Base-by-base conservation (phyloP, 2,797 vertebrate genomes). In the Oreochromis mossambicus region DNA sequence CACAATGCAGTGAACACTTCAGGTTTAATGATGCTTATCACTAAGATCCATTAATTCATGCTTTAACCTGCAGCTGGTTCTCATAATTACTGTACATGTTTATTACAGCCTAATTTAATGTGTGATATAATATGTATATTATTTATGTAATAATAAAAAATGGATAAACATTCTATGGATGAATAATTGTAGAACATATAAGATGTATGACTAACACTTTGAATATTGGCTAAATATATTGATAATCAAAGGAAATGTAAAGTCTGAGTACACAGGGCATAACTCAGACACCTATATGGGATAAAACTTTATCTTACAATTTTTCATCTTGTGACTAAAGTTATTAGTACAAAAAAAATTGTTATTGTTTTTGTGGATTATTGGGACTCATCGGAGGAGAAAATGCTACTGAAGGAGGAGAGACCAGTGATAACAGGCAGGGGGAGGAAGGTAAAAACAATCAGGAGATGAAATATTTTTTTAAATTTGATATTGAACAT, bases 31-130 rank as follows among this genome's bases (percentile, higher is more conserved):
- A 38, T 51, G 51, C 51, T 32, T 50, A 81, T 79, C 34, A 15
- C n/a, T 43, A 68, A 41, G 55, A 15, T 73, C 82, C 50, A 84
- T 84, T 78, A 83, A 90, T 88, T 82, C 84, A 50, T 38, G 32
- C 46, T 66, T 48, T 54, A 50, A 54, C 29, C 43, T 80, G 80
- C 55, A 80, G 55, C 41, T 83, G 81, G 12, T 77, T 81, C 50
- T 75, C 54, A 36, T 6, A 54, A 66, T 76, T 56, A 24, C 78
- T 14, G n/a, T 38, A 6, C 32, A 38, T 51, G 29, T 86, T 84
- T 46, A 70, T 83, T 34, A 75, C 83, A 77, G 73, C n/a, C 79
- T 79, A 46, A 75, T 77, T 46, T 1, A 66, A 73, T 12, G 43
- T 73, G 24, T 73, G 10, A 68, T 50, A 52, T 21, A 2, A 52